These are phyloP conservation scores for Paramormyrops kingsleyae DNA, from an alignment of 2,113 vertebrate genomes.

Conservation along the genomic window DNA sequence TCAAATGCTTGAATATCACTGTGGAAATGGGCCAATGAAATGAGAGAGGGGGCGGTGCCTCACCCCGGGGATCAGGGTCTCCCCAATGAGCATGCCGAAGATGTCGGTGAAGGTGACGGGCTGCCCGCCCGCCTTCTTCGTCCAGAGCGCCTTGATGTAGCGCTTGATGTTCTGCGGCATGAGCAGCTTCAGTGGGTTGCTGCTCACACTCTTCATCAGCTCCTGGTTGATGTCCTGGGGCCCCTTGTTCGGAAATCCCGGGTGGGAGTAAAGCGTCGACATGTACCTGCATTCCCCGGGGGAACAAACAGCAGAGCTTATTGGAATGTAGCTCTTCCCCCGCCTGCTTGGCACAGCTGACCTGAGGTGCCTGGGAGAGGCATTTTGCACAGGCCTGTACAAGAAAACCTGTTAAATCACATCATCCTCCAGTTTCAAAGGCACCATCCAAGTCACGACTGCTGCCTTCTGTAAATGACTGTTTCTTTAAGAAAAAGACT, in stretches of 20 bases:
- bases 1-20: background rate
- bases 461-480: background rate
- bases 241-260: constrained; percentile 83
- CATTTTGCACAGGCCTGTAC: background rate
- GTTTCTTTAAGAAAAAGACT: background rate
- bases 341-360: background rate
- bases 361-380: too few relatives aligned
- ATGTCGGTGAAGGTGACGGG: constrained; percentile 97
- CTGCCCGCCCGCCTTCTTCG: constrained; percentile 87
- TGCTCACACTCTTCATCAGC: constrained; percentile 81
- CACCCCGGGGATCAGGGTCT: constrained; percentile 88
- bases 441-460: background rate
- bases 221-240: constrained; percentile 86
- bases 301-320: background rate
- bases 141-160: constrained; percentile 91
- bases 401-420: background rate
- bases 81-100: constrained; percentile 96
- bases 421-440: background rate
- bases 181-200: constrained; percentile 84
- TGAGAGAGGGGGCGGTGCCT: constrained; percentile 34
- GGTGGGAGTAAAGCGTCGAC: constrained; percentile 86
- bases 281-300: constrained; percentile 73
- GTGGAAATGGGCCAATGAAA: background rate
- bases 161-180: constrained; percentile 85
- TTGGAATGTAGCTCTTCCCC: background rate